Evolutionary conservation across 92 coral and sea anemone genomes (phyloP), one percentile per base, ranked within the genome.

Genomic region (Zoanthus sansibaricus): DNA sequence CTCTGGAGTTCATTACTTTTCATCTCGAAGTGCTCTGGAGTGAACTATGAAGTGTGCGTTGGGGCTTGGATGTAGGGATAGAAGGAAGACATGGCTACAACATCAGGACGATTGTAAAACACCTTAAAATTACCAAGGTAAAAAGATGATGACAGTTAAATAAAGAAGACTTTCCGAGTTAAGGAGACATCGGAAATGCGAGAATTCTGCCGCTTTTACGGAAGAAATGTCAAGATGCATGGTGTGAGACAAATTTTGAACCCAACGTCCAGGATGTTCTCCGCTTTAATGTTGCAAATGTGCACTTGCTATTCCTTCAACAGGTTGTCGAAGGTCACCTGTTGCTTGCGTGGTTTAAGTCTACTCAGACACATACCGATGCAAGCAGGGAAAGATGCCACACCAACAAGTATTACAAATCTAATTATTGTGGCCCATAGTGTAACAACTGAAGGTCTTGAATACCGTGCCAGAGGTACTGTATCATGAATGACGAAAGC

Each of bases 41-140:
- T 73, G 88, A 13, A 82, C 88, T 7, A 73, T 84, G 88, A 86
- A 86, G 72, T 86, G 83, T 44, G 88, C 88, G 13, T 75, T 86
- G 88, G 74, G 82, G 82, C 82, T 86, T 15, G 82, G 89, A 76
- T 86, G 3, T 14, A 86, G 54, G 66, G n/a, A 0, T 67, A 86
- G 83, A 55, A 32, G 89, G 31, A 62, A 86, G 48, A 86, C 89
- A 3, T 75, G 89, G 1, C 32, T 58, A 20, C n/a, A 75, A 55
- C 83, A 75, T 42, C 56, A 11, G 17, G 83, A 75, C 64, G 89
- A 75, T 16, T 55, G 82, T 37, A n/a, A 52, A 85, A 85, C 51
- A 5, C 82, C 82, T 2, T 30, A 56, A 31, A 5, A 9, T 8
- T 74, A 73, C 88, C 73, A 68, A 72, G 52, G 71, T 54, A 73